Evolutionary conservation across 2,888 invertebrate species (phyloP), one percentile per base, ranked within the genome.

Genomic region (Conchocele bisecta): DNA sequence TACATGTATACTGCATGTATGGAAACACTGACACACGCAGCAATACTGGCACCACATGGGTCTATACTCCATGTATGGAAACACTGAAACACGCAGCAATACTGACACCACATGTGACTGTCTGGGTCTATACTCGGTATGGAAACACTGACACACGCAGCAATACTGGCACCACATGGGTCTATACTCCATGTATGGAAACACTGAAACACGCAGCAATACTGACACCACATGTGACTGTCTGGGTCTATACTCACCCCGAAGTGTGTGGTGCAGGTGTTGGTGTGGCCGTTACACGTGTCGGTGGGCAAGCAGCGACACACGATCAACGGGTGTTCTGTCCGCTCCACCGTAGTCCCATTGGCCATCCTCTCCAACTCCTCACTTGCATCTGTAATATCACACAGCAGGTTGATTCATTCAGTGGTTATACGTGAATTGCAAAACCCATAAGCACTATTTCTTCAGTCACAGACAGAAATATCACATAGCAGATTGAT

Each of bases 1-100:
- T n/a, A n/a, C n/a, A n/a, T n/a, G n/a, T 17, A 67, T 41, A 2
- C 31, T 26, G 6, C 77, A 35, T 9, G 67, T 68, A 31, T 75
- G 63, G 44, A 59, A 81, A 53, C 81, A 81, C 81, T 81, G 70
- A 46, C 66, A 67, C 39, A 15, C 44, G 28, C 6, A 44, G 11
- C 24, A 20, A 44, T 7, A 7, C 6, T n/a, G n/a, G n/a, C n/a
- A n/a, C n/a, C n/a, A n/a, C n/a, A n/a, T n/a, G 53, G 44, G 7
- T 56, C 57, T 17, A 67, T 41, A 2, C 31, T 26, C 9, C 77
- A 35, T 9, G 67, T 68, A 31, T 75, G 63, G 44, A 59, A 81
- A 53, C 81, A 81, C 81, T 81, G 70, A 46, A 69, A 67, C 39
- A 15, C 44, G 28, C 6, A 44, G 11, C 24, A 20, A 44, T 7